Percentiles rank a stretch among this genome's conserved stretches.
Evolutionary conservation across 2,888 invertebrate species (phyloP).

Genomic region (Polietes domitor): DNA sequence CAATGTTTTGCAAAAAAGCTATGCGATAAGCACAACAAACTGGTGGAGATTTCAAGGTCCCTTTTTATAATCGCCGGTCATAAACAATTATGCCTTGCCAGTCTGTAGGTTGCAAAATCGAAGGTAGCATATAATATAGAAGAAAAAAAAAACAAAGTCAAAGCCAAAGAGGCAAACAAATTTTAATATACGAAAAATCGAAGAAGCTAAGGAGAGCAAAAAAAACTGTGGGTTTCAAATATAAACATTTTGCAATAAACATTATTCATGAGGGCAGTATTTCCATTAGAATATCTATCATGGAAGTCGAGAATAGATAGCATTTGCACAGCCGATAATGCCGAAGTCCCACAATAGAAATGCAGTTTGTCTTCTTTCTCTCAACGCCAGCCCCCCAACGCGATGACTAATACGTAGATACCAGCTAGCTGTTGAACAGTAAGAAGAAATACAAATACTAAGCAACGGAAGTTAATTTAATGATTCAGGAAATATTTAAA

Average conservation of each 20-base stretch:
- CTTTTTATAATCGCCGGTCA: slow-evolving; percentile 10
- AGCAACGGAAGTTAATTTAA: slow-evolving; percentile 17
- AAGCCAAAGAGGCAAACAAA: not conserved
- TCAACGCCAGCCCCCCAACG: not conserved
- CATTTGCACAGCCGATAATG: too few relatives aligned
- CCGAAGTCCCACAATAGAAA: too few relatives aligned
- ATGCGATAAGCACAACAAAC: slow-evolving; percentile 43
- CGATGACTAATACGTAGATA: not conserved
- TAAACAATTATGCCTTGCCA: not conserved
- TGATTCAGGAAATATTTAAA: slow-evolving; percentile 25
- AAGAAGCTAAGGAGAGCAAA: not conserved
- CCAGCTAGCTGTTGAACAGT: not conserved
- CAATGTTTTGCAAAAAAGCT: not conserved
- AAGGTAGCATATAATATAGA: not conserved
- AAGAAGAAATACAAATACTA: not conserved
- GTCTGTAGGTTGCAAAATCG: not conserved
- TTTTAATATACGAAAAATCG: not conserved
- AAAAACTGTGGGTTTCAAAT: not conserved
- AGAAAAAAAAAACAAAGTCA: not conserved
- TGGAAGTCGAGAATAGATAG: too few relatives aligned
- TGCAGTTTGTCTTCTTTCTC: not conserved
- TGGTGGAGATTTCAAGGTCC: slow-evolving; percentile 49
- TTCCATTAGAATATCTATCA: too few relatives aligned
- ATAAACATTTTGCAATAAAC: not conserved
- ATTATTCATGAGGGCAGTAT: too few relatives aligned